These are phyloP conservation scores for Cydia strobilella DNA, from an alignment of 1,140 invertebrate genomes.

Conservation along the genomic window DNA sequence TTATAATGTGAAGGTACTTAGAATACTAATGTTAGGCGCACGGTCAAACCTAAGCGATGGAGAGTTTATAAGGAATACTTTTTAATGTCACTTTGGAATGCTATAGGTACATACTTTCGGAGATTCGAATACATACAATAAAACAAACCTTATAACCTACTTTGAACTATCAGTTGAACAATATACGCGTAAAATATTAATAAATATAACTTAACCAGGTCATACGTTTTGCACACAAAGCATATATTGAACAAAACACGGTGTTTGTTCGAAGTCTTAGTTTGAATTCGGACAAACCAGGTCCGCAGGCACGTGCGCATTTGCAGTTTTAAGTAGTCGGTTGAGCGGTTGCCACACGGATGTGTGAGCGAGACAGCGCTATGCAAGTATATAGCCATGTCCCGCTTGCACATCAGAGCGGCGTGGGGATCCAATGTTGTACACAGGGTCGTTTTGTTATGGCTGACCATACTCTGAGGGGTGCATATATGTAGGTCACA, in stretches of 20 bases:
- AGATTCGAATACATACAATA: conserved; percentile 22
- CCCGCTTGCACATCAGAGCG: too few relatives aligned
- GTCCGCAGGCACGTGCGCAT: too few relatives aligned
- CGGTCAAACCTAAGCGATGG: neutral
- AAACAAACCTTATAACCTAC: conserved; percentile 6
- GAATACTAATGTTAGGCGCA: neutral
- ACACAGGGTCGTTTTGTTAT: too few relatives aligned
- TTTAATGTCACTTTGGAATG: conserved; percentile 16
- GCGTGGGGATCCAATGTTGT: too few relatives aligned
- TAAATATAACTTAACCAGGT: conserved; percentile 1
- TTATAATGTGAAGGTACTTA: too few relatives aligned
- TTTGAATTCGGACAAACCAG: too few relatives aligned
- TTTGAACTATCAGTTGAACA: conserved; percentile 27
- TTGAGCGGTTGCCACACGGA: too few relatives aligned
- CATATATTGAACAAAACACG: neutral
- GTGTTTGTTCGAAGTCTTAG: neutral
- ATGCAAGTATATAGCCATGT: too few relatives aligned
- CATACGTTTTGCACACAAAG: neutral
- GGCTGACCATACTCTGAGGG: too few relatives aligned
- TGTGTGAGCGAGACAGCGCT: too few relatives aligned
- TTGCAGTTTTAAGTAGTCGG: too few relatives aligned
- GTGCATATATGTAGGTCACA: too few relatives aligned
- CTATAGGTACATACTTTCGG: conserved; percentile 7
- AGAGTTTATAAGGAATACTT: neutral
- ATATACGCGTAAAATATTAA: neutral